Evolutionary conservation across 2,888 invertebrate species (phyloP).

Genomic region (Coremacera marginata): DNA sequence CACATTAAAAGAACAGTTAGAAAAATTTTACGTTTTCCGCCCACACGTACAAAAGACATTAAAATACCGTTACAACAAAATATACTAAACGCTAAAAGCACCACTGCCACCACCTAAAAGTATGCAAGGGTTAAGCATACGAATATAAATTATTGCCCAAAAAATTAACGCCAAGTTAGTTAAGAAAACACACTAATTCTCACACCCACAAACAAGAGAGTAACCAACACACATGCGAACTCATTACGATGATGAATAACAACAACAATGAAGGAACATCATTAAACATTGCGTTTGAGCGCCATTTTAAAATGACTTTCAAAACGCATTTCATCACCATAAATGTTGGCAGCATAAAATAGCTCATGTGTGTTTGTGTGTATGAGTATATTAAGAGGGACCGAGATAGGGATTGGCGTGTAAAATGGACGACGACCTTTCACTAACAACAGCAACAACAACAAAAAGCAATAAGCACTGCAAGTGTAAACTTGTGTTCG

Average conservation of each 20-base stretch:
- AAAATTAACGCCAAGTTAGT: neutral
- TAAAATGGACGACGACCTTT: neutral
- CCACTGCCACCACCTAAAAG: neutral
- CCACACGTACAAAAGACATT: constrained; percentile 39
- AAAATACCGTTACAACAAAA: constrained; percentile 40
- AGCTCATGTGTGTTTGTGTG: constrained; percentile 17
- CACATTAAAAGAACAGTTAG: constrained; percentile 69
- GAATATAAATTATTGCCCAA: constrained; percentile 24
- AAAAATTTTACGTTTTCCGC: constrained; percentile 11
- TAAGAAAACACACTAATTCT: neutral
- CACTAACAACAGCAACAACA: constrained; percentile 1
- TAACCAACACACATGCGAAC: constrained; percentile 21
- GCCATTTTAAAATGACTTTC: constrained; percentile 48
- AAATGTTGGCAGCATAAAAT: constrained; percentile 46
- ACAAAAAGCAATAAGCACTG: neutral
- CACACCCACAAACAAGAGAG: constrained; percentile 29
- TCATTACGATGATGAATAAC: constrained; percentile 21
- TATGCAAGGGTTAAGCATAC: constrained; percentile 10
- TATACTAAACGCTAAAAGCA: neutral
- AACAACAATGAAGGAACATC: constrained; percentile 4
- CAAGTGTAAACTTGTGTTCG: neutral
- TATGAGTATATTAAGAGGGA: neutral
- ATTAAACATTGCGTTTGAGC: neutral
- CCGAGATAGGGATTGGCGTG: neutral
- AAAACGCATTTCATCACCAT: constrained; percentile 51